Base-by-base conservation (phyloP, 1,140 invertebrate genomes). In the Apis laboriosa region DNA sequence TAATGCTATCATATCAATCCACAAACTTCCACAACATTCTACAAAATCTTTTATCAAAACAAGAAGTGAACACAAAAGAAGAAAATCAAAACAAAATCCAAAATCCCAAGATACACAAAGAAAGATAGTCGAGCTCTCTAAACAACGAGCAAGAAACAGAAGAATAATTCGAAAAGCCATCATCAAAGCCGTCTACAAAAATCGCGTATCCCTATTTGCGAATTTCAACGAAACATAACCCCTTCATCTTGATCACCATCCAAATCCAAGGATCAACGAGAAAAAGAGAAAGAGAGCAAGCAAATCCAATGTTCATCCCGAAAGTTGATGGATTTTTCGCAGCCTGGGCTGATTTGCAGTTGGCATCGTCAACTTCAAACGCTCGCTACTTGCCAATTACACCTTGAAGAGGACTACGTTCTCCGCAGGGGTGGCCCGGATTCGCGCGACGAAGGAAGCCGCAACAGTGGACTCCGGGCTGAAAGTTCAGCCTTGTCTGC, bases 401-500 rank as follows among this genome's bases (percentile, higher is more conserved):
- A 66, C 34, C 49, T 28, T 5, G 55, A 60, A n/a, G 72, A 81
- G 79, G 43, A 51, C 34, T 43, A 60, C 55, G 61, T 51, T 66
- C 55, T 67, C 72, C 55, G 2, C 63, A n/a, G 63, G 63, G 61
- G 55, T 43, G 13, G 61, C 34, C 15, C n/a, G 72, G 55, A 67
- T 67, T 43, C 64, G 67, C 73, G 56, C 79, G 72, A 12, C 63
- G 63, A 76, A 67, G 73, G 79, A 81, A 81, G 79, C 79, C 79
- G 43, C 79, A 81, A 81, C 73, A 81, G 79, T 81, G 79, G 72
- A 67, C 43, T 55, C 24, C 24, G 4, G 17, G 28, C 2, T 17
- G 53, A 81, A 81, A 81, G 61, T 81, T 81, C 11, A 58, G 8
- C n/a, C 61, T 75, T 76, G 74, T 76, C 60, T 51, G 60, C 74